phyloP scores from a whole-genome alignment of 2,888 invertebrate species.

The Merodon equestris region DNA sequence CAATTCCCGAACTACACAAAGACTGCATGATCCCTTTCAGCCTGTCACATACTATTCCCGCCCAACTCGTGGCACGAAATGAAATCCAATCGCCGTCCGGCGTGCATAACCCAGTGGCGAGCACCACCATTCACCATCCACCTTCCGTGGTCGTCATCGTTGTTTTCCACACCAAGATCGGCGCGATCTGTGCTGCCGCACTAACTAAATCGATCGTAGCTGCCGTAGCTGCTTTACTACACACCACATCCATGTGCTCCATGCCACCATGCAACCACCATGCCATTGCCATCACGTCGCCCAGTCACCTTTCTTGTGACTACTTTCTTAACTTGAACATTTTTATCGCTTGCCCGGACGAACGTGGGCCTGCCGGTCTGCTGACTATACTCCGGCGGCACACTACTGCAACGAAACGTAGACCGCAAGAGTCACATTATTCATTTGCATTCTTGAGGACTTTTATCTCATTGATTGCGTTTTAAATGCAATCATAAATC shows the following conservation, averaged over 20 bases:
- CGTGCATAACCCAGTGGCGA: slow-evolving; percentile 11
- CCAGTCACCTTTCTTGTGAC: slow-evolving; percentile 16
- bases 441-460: slow-evolving; percentile 64
- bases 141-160: slow-evolving; percentile 7
- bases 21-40: slow-evolving; percentile 32
- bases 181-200: slow-evolving; percentile 13
- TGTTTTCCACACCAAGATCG: slow-evolving; percentile 14
- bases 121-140: slow-evolving; percentile 7
- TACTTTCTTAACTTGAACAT: slow-evolving; percentile 58
- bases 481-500: slow-evolving; percentile 75
- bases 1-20: slow-evolving; percentile 29
- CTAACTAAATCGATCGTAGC: slow-evolving; percentile 47
- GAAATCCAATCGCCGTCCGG: slow-evolving; percentile 16
- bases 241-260: slow-evolving; percentile 9
- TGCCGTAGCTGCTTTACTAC: slow-evolving; percentile 33
- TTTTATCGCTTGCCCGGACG: slow-evolving; percentile 52
- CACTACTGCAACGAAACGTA: slow-evolving; percentile 6
- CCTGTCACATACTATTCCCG: slow-evolving; percentile 33
- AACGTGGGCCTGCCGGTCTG: slow-evolving; percentile 39
- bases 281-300: not conserved
- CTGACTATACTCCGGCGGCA: slow-evolving; percentile 20
- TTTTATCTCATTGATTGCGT: slow-evolving; percentile 73
- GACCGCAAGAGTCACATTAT: slow-evolving; percentile 46
- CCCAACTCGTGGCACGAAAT: slow-evolving; percentile 14
- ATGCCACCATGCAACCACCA: not conserved